A percentile compares a stretch with the other conserved stretches of the same genome.
Evolutionary conservation across 1,140 invertebrate genomes (phyloP).

Genomic region (Drosophila fuyamai): DNA sequence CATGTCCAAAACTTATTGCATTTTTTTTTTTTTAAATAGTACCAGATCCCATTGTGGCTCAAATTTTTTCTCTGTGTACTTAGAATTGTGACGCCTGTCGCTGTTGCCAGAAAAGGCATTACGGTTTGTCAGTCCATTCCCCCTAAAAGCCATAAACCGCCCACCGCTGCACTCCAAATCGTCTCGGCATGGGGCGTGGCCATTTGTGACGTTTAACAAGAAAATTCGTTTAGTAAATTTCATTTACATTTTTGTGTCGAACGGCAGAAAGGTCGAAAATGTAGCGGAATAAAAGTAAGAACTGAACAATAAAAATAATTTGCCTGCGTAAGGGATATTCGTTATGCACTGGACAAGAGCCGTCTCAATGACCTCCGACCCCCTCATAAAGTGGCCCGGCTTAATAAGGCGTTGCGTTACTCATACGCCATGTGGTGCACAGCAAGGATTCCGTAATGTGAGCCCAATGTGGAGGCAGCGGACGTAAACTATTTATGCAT

Average conservation of each 20-base stretch:
- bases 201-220: constrained; percentile 66
- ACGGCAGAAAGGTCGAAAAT: constrained; percentile 13
- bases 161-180: constrained; percentile 11
- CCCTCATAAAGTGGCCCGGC: constrained; percentile 3
- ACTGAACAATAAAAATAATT: constrained; percentile 13
- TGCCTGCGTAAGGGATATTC: constrained; percentile 14
- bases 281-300: background rate
- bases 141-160: background rate
- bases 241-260: constrained; percentile 52
- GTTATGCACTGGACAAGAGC: constrained; percentile 14
- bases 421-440: constrained; percentile 71
- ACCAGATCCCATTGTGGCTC: no score
- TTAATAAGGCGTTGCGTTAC: constrained; percentile 73
- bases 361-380: background rate
- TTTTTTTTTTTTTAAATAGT: no score
- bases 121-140: constrained; percentile 19
- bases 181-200: constrained; percentile 53
- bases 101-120: constrained; percentile 30
- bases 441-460: constrained; percentile 50
- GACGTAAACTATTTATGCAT: constrained; percentile 40
- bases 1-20: no score
- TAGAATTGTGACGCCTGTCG: constrained; percentile 56
- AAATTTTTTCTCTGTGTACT: constrained; percentile 17
- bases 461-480: constrained; percentile 18
- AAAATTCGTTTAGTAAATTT: constrained; percentile 74